Conservation (phyloP, 2,888 invertebrate species). For the Cataglyphis cursor region DNA sequence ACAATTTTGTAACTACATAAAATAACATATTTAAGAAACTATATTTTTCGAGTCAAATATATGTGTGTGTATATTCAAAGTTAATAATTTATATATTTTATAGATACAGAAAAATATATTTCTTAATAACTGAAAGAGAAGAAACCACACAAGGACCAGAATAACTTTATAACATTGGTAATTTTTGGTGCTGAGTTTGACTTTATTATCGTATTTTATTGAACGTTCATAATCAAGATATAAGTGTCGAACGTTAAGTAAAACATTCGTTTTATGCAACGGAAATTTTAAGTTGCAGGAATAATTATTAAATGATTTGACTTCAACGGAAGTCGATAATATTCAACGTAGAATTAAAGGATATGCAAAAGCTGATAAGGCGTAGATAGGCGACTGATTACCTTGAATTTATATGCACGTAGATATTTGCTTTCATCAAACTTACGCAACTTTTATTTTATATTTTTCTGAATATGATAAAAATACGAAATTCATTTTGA, state of each 20-base stretch:
- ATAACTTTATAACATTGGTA: neutral
- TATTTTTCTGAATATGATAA: neutral
- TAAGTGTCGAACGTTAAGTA: neutral
- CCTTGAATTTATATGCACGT: conserved; percentile 54
- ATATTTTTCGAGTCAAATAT: neutral
- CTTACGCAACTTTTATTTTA: conserved; percentile 9
- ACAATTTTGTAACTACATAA: neutral
- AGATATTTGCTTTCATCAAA: conserved; percentile 55
- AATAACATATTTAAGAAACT: neutral
- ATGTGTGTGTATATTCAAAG: too few species aligned
- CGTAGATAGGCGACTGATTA: conserved; percentile 58
- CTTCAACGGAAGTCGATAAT: conserved; percentile 75
- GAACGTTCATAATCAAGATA: neutral
- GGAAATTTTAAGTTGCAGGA: conserved; percentile 62
- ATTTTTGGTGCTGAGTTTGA: neutral
- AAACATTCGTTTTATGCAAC: conserved; percentile 52
- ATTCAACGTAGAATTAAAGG: conserved; percentile 63
- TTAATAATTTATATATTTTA: neutral
- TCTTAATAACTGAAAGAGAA: neutral
- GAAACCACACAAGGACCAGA: neutral
- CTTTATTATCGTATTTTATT: neutral
- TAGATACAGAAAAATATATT: neutral
- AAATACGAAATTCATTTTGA: neutral
- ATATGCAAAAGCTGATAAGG: conserved; percentile 69
- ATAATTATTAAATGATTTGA: conserved; percentile 57